These are phyloP conservation scores for Bombycilla garrulus DNA, from an alignment of 2,113 vertebrate genomes.

Conservation along the genomic window DNA sequence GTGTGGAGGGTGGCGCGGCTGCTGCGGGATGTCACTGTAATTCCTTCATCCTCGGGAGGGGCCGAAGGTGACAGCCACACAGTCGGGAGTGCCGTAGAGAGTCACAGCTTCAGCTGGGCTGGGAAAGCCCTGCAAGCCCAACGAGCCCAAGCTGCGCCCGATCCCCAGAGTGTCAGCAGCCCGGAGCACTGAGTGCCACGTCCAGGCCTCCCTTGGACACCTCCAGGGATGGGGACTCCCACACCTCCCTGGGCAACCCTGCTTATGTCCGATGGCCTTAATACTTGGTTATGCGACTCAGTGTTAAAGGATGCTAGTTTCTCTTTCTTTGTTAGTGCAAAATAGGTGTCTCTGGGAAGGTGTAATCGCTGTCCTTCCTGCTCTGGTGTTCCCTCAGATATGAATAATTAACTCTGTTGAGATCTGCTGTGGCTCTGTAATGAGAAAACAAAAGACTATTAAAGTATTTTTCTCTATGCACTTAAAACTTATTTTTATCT, in stretches of 20 bases:
- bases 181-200: neutral
- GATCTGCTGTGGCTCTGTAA: neutral
- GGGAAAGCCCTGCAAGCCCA: neutral
- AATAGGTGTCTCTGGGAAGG: neutral
- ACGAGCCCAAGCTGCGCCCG: accelerated
- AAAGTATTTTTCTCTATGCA: neutral
- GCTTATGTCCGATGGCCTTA: accelerated
- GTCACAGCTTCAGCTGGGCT: neutral
- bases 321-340: neutral
- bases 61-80: neutral
- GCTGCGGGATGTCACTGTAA: neutral
- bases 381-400: neutral
- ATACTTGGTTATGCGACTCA: neutral
- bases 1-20: neutral
- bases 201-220: neutral
- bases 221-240: too few relatives aligned
- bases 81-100: neutral
- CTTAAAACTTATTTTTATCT: neutral
- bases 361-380: neutral
- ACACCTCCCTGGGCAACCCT: neutral
- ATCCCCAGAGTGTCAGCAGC: neutral
- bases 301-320: neutral
- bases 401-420: neutral
- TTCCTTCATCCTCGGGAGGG: neutral
- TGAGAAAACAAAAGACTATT: neutral